Percentiles rank a stretch among this genome's conserved stretches.
Evolutionary conservation across 2,888 invertebrate species (phyloP).

Genomic region (Hydropsyche betteni): DNA sequence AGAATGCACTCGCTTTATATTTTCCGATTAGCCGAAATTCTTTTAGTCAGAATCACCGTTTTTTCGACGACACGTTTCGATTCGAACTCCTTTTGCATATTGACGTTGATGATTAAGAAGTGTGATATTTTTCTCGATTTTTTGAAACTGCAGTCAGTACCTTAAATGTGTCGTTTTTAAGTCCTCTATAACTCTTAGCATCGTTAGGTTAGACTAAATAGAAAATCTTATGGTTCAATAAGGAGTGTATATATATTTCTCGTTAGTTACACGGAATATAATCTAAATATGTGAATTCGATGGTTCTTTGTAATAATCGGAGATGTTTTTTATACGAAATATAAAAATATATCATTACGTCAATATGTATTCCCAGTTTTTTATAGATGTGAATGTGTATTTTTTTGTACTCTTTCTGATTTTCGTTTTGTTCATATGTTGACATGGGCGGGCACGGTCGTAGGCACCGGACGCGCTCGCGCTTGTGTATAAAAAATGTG

Average conservation of each 20-base stretch:
- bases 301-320: constrained; percentile 14
- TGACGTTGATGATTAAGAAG: constrained; percentile 10
- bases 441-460: too few relatives aligned
- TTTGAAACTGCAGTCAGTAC: constrained; percentile 2
- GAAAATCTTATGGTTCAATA: constrained; percentile 22
- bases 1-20: too few relatives aligned
- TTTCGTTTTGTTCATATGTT: background rate
- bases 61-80: too few relatives aligned
- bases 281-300: background rate
- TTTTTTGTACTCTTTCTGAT: constrained; percentile 1
- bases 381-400: constrained; percentile 19
- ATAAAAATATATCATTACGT: constrained; percentile 27
- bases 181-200: background rate
- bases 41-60: too few relatives aligned
- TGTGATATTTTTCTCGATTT: constrained; percentile 4
- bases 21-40: too few relatives aligned
- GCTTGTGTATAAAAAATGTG: constrained; percentile 12
- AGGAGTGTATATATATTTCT: constrained; percentile 16
- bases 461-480: too few relatives aligned
- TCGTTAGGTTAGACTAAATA: constrained; percentile 12
- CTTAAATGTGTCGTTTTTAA: constrained; percentile 15
- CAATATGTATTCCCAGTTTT: constrained; percentile 25
- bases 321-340: constrained; percentile 29
- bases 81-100: constrained; percentile 7
- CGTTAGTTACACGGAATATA: constrained; percentile 9